Evolutionary conservation across 2,113 vertebrate species (phyloP), one percentile per base, ranked within the genome.

Genomic region (Ctenomys sociabilis): DNA sequence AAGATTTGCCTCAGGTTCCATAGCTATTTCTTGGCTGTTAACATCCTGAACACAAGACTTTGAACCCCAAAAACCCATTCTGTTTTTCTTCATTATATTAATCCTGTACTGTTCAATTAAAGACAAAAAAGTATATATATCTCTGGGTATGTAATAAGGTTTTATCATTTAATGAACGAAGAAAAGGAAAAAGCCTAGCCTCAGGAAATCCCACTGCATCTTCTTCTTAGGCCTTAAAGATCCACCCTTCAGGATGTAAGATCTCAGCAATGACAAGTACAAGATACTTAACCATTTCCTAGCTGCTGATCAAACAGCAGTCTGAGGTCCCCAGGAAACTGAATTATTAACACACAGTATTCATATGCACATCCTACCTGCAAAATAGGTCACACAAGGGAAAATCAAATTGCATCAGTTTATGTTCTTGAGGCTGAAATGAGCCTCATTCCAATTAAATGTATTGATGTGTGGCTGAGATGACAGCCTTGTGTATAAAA

Each of bases 111-210:
- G 11, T 84, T 94, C 73, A 80, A 17, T 82, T 61, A 49, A 82
- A 75, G 45, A 70, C 40, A 64, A 32, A 63, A 37, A 75, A 86
- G 26, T n/a, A n/a, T 5, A 16, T 75, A 30, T 12, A 8, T 81
- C 21, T n/a, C 2, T n/a, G 19, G 82, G 40, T 45, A 30, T 40
- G 28, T 70, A 28, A 68, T 45, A 92, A 63, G 28, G 49, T 52
- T 97, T 94, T 59, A 83, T 64, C 22, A 5, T 86, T 93, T 90
- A 40, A 77, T 68, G 26, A 77, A 43, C 75, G 35, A 91, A 85
- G 12, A 54, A 81, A 88, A 77, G 7, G 54, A 35, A 43, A 75
- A 91, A 77, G 3, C 4, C 16, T 45, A 49, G 28, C 30, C 37
- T 85, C 70, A 93, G 43, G 2, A 49, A 77, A 5, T 52, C 35